phyloP scores from a whole-genome alignment of 2,888 invertebrate genomes.

The Mesorhabditis spiculigera region DNA sequence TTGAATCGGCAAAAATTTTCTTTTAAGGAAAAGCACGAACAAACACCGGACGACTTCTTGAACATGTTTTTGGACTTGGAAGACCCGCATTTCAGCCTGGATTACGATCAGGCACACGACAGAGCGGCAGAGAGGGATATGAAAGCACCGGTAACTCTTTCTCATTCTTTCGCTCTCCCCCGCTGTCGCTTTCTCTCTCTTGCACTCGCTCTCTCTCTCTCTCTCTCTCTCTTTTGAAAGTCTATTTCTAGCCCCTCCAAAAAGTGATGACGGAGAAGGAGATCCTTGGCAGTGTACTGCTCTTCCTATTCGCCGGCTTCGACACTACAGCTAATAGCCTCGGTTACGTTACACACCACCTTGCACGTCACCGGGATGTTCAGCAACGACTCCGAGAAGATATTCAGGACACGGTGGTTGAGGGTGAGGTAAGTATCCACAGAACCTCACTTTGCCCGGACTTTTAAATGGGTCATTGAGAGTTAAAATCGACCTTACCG shows the following conservation, averaged over 20 bases:
- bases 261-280: neutral
- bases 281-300: neutral
- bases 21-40: neutral
- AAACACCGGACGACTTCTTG: neutral
- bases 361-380: neutral
- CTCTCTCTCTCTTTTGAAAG: neutral
- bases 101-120: neutral
- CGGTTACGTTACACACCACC: neutral
- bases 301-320: neutral
- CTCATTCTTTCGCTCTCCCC: too few species aligned
- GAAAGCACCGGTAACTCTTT: too few species aligned
- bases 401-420: neutral
- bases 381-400: neutral
- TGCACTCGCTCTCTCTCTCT: neutral
- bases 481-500: too few species aligned
- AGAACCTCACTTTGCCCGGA: too few species aligned
- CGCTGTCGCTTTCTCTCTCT: too few species aligned
- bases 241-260: neutral
- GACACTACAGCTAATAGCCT: neutral
- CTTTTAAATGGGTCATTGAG: too few species aligned
- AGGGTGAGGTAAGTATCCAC: neutral
- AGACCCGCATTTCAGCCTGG: neutral
- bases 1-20: too few species aligned
- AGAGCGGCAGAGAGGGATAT: too few species aligned
- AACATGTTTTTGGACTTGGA: conserved; percentile 1